These are phyloP conservation scores for Synergus umbraculus DNA, from an alignment of 2,888 invertebrate genomes.

Conservation along the genomic window DNA sequence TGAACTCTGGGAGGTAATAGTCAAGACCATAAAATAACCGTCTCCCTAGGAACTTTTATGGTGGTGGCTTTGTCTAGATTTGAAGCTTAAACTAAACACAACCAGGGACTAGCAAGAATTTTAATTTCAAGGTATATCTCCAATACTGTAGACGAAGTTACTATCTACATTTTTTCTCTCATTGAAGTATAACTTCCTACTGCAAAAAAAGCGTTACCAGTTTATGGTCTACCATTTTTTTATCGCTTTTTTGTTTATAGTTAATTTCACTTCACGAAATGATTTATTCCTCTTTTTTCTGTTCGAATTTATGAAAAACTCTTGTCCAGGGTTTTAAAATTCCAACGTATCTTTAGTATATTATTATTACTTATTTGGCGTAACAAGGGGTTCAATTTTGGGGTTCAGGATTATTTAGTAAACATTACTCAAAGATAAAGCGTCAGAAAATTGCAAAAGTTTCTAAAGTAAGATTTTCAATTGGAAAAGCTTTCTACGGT, in stretches of 20 bases:
- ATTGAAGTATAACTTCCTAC: neutral
- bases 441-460: no score
- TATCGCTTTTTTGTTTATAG: neutral
- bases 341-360: no score
- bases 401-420: no score
- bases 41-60: slow-evolving; percentile 71
- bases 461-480: no score
- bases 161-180: slow-evolving; percentile 1
- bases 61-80: slow-evolving; percentile 60
- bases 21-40: slow-evolving; percentile 66
- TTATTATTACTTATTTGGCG: no score
- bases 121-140: neutral
- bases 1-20: slow-evolving; percentile 41
- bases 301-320: neutral
- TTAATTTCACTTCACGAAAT: neutral
- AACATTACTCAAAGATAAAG: no score
- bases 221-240: neutral
- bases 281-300: neutral
- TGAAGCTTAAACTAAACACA: neutral
- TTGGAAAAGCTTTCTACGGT: no score
- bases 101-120: no score
- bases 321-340: neutral
- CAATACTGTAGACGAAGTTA: slow-evolving; percentile 10
- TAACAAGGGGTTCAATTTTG: no score
- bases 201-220: neutral